phyloP scores from a whole-genome alignment of 2,888 invertebrate species.

The Hartigia nigra region DNA sequence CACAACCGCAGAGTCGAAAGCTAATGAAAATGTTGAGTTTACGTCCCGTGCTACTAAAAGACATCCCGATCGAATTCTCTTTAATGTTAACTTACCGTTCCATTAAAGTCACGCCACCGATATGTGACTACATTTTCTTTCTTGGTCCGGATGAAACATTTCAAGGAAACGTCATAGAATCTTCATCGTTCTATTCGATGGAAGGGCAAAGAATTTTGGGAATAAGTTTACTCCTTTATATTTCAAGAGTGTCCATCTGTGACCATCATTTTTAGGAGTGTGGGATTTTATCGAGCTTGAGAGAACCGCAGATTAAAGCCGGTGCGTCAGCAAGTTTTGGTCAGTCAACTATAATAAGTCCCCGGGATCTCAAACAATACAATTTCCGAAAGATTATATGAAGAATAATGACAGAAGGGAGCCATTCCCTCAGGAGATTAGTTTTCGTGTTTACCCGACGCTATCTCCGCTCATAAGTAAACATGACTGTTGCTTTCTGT shows the following conservation, averaged over 20 bases:
- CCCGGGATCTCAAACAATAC: slow-evolving; percentile 47
- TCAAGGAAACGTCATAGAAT: not conserved
- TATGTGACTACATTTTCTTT: not conserved
- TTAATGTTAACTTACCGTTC: not conserved
- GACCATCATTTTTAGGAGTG: not conserved
- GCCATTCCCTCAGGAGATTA: slow-evolving; percentile 34
- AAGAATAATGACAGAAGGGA: slow-evolving; percentile 43
- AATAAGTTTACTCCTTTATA: not conserved
- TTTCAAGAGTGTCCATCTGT: not conserved
- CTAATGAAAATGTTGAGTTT: slow-evolving; percentile 48
- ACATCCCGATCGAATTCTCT: not conserved
- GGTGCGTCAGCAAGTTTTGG: slow-evolving; percentile 55
- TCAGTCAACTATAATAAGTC: slow-evolving; percentile 44
- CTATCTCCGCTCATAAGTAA: slow-evolving; percentile 40
- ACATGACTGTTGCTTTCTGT: slow-evolving; percentile 49
- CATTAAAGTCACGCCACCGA: not conserved
- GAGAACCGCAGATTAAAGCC: slow-evolving; percentile 44
- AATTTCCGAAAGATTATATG: slow-evolving; percentile 55
- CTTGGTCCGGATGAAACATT: not conserved
- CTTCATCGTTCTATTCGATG: not conserved
- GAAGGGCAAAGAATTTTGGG: not conserved
- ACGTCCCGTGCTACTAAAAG: slow-evolving; percentile 13
- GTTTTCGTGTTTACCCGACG: slow-evolving; percentile 47
- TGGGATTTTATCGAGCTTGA: slow-evolving; percentile 3
- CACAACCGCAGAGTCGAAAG: slow-evolving; percentile 33